phyloP scores from a whole-genome alignment of 2,113 vertebrate genomes.

The Hypocryptadius cinnamomeus region DNA sequence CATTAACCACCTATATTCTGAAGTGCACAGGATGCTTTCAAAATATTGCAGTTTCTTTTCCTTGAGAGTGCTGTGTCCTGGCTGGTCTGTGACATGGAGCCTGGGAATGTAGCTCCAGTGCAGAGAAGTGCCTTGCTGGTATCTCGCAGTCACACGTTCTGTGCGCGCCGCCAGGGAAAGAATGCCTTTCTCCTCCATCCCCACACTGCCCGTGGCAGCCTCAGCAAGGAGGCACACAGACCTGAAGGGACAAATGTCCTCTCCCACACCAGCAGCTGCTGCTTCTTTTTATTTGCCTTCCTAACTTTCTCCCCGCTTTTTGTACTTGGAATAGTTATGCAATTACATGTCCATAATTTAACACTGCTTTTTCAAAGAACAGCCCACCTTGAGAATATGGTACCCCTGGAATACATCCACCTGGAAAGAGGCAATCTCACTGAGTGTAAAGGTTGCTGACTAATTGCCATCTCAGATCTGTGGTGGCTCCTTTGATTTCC shows the following conservation, averaged over 20 bases:
- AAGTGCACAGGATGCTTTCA: not conserved
- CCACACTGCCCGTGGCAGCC: not conserved
- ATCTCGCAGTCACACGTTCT: not conserved
- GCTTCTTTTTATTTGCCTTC: not conserved
- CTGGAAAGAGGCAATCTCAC: not conserved
- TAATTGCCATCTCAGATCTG: not conserved
- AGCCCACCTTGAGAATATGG: not conserved
- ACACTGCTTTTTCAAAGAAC: not conserved
- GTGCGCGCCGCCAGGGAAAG: fast-evolving
- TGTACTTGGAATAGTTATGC: not conserved
- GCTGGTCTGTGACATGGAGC: not conserved
- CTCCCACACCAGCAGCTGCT: not conserved
- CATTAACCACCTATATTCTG: not conserved
- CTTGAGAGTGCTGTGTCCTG: not conserved
- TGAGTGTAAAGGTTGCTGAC: not conserved
- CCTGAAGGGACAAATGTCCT: not conserved
- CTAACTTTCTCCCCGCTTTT: not conserved
- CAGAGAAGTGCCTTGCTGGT: not conserved
- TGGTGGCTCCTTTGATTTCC: not conserved
- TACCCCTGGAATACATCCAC: not conserved
- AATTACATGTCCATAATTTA: not conserved
- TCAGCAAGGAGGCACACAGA: not conserved
- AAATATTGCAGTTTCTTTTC: constrained; percentile 23
- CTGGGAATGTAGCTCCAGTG: not conserved
- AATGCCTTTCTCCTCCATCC: constrained; percentile 12